phyloP scores from a whole-genome alignment of 2,113 vertebrate species.

The Passer montanus region DNA sequence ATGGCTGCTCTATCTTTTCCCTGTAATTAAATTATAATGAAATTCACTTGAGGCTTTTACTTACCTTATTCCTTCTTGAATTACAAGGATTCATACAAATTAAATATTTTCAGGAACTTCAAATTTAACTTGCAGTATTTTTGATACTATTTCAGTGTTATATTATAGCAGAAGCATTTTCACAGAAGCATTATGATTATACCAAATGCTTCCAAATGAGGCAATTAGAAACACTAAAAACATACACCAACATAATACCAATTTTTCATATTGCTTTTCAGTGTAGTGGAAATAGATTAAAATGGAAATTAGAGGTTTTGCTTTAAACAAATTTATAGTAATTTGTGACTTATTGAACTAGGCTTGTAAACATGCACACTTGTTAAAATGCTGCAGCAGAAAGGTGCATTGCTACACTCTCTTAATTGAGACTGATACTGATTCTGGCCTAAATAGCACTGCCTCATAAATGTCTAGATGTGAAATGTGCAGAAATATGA shows the following conservation, averaged over 20 bases:
- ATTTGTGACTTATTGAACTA: background rate
- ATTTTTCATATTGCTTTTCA: background rate
- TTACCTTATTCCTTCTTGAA: background rate
- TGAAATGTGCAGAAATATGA: conserved; percentile 27
- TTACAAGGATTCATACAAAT: background rate
- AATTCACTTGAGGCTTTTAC: background rate
- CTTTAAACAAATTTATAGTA: background rate
- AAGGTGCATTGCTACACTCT: background rate
- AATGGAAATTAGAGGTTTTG: background rate
- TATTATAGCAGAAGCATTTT: background rate
- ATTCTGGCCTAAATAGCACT: background rate
- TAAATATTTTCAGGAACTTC: background rate
- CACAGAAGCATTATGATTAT: background rate
- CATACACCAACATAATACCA: background rate
- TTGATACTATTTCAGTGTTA: background rate
- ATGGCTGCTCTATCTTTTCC: background rate
- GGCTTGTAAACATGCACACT: background rate
- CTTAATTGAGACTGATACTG: background rate
- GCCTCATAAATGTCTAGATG: background rate
- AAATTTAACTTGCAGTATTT: background rate
- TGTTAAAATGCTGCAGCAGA: background rate
- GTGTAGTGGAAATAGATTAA: background rate
- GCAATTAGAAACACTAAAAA: background rate
- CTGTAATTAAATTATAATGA: background rate
- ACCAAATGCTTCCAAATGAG: background rate